Evolutionary conservation across 2,113 vertebrate genomes (phyloP).

Genomic region (Glaucidium brasilianum): DNA sequence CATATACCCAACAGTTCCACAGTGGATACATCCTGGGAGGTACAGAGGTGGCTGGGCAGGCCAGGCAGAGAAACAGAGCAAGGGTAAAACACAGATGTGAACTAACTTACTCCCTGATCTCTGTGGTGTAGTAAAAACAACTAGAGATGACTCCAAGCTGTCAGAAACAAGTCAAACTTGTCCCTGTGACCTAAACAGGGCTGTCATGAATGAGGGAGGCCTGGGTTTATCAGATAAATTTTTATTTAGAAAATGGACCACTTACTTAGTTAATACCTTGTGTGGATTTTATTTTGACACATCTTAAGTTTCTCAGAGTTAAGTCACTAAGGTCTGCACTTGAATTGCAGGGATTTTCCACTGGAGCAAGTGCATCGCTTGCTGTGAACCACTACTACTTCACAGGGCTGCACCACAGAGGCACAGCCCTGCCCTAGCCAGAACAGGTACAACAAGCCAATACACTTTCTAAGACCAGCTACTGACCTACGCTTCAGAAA

Average conservation of each 20-base stretch:
- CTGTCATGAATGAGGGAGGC: background rate
- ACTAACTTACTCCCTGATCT: background rate
- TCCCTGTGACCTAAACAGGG: background rate
- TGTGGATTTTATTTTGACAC: background rate
- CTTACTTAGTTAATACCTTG: background rate
- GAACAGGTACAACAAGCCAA: conserved; percentile 12
- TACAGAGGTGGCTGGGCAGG: background rate
- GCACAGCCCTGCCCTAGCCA: background rate
- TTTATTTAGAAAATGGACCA: no score
- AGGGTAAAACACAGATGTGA: background rate
- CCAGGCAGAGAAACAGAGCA: background rate
- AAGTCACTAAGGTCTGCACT: background rate
- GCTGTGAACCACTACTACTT: background rate
- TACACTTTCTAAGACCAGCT: background rate
- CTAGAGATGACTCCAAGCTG: background rate
- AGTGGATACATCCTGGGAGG: background rate
- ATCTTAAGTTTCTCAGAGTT: background rate
- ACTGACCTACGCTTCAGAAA: conserved; percentile 26
- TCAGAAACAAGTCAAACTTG: background rate
- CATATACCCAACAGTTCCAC: fast-evolving
- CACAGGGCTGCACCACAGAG: background rate
- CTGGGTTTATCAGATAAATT: background rate
- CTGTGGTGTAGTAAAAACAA: background rate
- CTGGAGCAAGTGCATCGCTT: background rate
- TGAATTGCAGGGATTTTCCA: background rate